Evolutionary conservation across 2,113 vertebrate genomes (phyloP).

Genomic region (Podilymbus podiceps): DNA sequence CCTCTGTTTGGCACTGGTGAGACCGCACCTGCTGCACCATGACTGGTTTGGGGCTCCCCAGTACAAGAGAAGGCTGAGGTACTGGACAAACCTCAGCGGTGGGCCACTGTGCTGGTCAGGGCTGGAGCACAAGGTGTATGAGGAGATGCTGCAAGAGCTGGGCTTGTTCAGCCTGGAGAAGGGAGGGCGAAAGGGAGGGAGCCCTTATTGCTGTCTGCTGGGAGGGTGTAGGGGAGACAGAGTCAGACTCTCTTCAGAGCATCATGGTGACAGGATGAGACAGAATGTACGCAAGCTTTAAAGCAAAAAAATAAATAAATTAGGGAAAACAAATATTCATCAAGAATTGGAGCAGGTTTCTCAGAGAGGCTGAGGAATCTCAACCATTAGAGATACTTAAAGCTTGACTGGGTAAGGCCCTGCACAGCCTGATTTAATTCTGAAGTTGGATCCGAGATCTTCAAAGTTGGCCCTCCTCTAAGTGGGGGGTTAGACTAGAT

Average conservation of each 20-base stretch:
- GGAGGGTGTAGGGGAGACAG: not conserved
- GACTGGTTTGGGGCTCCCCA: not conserved
- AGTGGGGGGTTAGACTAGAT: not conserved
- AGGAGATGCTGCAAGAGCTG: not conserved
- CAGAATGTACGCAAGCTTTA: not conserved
- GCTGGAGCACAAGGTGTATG: not conserved
- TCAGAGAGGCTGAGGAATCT: not conserved
- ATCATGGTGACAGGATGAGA: not conserved
- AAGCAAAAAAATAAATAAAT: too few relatives aligned
- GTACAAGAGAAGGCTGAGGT: not conserved
- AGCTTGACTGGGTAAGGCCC: not conserved
- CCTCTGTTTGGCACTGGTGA: not conserved
- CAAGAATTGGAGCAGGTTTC: not conserved
- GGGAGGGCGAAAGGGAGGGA: not conserved
- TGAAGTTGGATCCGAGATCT: not conserved
- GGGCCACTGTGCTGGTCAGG: not conserved
- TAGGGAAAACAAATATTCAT: not conserved
- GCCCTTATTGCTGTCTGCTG: not conserved
- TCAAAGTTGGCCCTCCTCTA: not conserved
- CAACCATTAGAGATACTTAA: not conserved
- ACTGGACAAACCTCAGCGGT: accelerated
- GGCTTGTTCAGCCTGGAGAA: not conserved
- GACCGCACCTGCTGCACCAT: not conserved
- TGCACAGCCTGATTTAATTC: not conserved
- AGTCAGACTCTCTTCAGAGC: not conserved